Percentiles rank a stretch among this genome's conserved stretches.
Evolutionary conservation across 2,888 invertebrate genomes (phyloP).

Genomic region (Nomada fabriciana): DNA sequence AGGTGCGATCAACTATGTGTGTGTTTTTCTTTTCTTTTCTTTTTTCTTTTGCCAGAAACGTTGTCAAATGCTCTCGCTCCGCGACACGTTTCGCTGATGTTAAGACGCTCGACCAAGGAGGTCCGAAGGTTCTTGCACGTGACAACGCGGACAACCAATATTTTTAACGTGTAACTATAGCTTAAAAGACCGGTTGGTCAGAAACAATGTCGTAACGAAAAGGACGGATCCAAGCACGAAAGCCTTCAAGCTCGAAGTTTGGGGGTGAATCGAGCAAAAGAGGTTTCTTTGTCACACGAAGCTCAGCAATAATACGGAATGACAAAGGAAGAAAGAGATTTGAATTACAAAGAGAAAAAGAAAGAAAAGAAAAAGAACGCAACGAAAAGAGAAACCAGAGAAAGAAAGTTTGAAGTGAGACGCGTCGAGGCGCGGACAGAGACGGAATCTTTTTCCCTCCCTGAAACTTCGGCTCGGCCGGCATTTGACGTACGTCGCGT

Average conservation of each 20-base stretch:
- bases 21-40: not conserved
- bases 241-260: slow-evolving; percentile 68
- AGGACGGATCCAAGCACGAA: slow-evolving; percentile 61
- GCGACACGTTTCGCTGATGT: slow-evolving; percentile 20
- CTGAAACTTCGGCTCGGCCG: slow-evolving; percentile 59
- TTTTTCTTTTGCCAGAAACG: slow-evolving; percentile 12
- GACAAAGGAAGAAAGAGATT: slow-evolving; percentile 10
- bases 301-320: not conserved
- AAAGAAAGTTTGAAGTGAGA: not conserved
- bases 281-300: slow-evolving; percentile 59
- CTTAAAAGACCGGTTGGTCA: slow-evolving; percentile 7
- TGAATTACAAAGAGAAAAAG: not conserved
- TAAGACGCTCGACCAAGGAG: slow-evolving; percentile 16
- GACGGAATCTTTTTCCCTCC: slow-evolving; percentile 23
- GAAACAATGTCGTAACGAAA: slow-evolving; percentile 17
- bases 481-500: slow-evolving; percentile 12
- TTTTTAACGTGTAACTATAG: not conserved
- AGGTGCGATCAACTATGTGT: slow-evolving; percentile 57
- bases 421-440: slow-evolving; percentile 8
- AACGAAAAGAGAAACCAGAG: no score
- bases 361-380: not conserved
- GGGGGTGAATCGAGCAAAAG: slow-evolving; percentile 71
- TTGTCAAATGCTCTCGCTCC: slow-evolving; percentile 16
- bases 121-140: slow-evolving; percentile 25
- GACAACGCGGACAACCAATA: slow-evolving; percentile 1